Percentiles rank a stretch among this genome's conserved stretches.
Conservation (phyloP, 64 coral and sea anemone genomes). For the Montipora cactus region DNA sequence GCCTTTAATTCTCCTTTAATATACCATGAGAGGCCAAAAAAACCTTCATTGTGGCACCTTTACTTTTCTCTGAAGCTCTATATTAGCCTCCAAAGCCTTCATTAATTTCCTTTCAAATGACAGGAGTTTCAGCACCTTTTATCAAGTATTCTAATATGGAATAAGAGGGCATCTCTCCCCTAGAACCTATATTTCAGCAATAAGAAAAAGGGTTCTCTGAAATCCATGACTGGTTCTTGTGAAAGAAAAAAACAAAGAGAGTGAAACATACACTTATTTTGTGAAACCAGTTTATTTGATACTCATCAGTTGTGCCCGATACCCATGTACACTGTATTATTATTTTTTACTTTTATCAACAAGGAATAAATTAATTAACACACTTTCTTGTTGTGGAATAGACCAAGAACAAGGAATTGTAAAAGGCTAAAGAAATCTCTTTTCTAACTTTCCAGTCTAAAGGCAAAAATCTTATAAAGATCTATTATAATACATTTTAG, state of each 20-base stretch:
- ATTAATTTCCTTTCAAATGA: conserved; percentile 9
- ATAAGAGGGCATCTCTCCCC: not conserved
- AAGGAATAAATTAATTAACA: not conserved
- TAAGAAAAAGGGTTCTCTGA: not conserved
- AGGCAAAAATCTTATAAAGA: not conserved
- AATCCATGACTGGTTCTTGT: conserved; percentile 3
- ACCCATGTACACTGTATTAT: not conserved
- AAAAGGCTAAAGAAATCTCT: conserved; percentile 1
- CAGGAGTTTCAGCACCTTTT: conserved; percentile 5
- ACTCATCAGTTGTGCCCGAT: not conserved
- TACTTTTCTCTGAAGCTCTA: not conserved
- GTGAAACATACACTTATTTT: not conserved
- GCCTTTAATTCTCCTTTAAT: not conserved
- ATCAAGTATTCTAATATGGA: not conserved
- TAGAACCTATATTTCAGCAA: conserved; percentile 2
- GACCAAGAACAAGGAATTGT: not conserved
- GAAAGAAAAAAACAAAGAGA: not conserved
- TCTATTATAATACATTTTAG: not conserved
- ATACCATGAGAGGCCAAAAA: not conserved
- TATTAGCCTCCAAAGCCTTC: not conserved
- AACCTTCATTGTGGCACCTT: not conserved
- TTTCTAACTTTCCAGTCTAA: conserved; percentile 7
- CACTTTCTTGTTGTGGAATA: not conserved
- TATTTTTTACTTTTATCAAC: conserved; percentile 7
- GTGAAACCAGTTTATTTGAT: not conserved